Conservation (phyloP, 2,113 vertebrate species). For the Agapornis roseicollis region DNA sequence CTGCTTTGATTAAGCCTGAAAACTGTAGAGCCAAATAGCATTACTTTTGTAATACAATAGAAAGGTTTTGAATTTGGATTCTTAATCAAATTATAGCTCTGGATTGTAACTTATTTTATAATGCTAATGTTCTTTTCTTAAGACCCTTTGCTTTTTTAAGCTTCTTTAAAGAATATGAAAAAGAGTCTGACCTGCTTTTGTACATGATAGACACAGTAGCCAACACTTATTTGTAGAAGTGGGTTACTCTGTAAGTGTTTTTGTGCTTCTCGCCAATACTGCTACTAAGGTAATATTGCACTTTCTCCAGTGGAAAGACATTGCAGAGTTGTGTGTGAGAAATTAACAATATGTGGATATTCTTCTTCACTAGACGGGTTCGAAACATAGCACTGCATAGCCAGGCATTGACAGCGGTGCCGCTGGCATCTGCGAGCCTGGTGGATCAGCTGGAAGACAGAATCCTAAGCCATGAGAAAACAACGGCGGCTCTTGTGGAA, state of each 20-base stretch:
- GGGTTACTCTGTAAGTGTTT: neutral
- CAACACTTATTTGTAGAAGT: neutral
- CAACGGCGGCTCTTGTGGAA: constrained; percentile 75
- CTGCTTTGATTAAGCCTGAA: neutral
- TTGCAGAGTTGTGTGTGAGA: neutral
- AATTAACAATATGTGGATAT: neutral
- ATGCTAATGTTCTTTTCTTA: neutral
- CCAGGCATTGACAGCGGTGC: constrained; percentile 75
- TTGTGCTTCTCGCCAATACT: neutral
- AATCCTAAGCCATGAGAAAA: constrained; percentile 79
- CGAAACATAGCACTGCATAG: constrained; percentile 76
- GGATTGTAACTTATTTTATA: neutral
- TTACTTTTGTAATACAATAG: neutral
- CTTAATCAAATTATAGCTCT: neutral
- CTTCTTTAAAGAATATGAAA: neutral
- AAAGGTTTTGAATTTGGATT: neutral
- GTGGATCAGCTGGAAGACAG: constrained; percentile 78
- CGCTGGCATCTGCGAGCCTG: constrained; percentile 67
- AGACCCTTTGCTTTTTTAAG: neutral
- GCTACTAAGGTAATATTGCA: neutral
- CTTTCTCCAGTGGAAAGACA: neutral
- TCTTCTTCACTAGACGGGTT: constrained; percentile 59
- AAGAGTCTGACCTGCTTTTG: neutral
- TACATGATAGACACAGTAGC: neutral
- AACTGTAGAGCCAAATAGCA: neutral